These are phyloP conservation scores for Agrilus mali DNA, from an alignment of 2,888 invertebrate genomes.

Conservation along the genomic window DNA sequence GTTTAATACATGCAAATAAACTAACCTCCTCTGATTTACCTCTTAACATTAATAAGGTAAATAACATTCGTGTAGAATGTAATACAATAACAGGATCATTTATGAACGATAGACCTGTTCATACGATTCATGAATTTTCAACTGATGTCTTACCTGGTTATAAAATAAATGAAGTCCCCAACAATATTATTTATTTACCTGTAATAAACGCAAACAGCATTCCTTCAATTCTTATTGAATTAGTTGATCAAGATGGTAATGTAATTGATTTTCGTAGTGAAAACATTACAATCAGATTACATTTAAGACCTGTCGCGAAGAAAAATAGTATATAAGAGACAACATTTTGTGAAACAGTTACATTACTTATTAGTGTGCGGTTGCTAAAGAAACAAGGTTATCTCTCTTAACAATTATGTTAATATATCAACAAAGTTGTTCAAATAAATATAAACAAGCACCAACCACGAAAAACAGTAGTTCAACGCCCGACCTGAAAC, in stretches of 20 bases:
- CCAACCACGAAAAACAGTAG: too few species aligned
- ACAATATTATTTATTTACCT: constrained; percentile 24
- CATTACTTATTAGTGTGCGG: too few species aligned
- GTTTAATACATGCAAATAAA: constrained; percentile 4
- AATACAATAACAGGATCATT: constrained; percentile 21
- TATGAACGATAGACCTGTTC: too few species aligned
- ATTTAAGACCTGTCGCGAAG: constrained; percentile 5
- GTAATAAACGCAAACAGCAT: constrained; percentile 16
- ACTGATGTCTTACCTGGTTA: constrained; percentile 25
- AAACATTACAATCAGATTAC: constrained; percentile 18
- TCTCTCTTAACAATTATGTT: too few species aligned
- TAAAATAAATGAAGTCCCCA: constrained; percentile 23
- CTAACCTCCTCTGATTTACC: constrained; percentile 13
- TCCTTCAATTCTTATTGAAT: constrained; percentile 16
- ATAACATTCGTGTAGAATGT: constrained; percentile 14
- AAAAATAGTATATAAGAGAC: too few species aligned
- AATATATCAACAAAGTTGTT: too few species aligned
- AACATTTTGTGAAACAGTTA: too few species aligned
- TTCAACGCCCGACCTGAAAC: too few species aligned
- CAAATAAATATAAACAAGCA: too few species aligned
- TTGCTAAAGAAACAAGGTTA: too few species aligned
- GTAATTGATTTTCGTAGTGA: too few species aligned
- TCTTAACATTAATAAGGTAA: constrained; percentile 13
- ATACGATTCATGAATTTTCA: too few species aligned
- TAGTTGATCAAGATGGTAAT: constrained; percentile 20